Percentiles rank a stretch among this genome's conserved stretches.
phyloP scores from a whole-genome alignment of 2,888 invertebrate species.

The Trissoscelio sp. region DNA sequence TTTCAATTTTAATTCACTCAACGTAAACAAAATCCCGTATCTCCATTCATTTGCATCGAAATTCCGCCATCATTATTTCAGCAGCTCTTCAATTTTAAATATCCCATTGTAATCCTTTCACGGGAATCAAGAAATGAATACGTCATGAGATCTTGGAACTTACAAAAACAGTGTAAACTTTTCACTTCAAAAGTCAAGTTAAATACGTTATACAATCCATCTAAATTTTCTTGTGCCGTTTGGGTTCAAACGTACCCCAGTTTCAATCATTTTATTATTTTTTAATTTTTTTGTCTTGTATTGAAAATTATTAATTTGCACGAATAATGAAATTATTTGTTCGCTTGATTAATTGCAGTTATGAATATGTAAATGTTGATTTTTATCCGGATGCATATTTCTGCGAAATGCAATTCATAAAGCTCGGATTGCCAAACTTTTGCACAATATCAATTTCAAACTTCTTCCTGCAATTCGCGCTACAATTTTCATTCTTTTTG shows the following conservation, averaged over 20 bases:
- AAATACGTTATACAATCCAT: conserved; percentile 38
- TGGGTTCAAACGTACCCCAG: too few species aligned
- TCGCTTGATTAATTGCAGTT: neutral
- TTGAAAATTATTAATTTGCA: neutral
- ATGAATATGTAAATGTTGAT: neutral
- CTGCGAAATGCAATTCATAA: neutral
- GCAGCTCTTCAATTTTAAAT: neutral
- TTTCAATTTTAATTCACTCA: neutral
- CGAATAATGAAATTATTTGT: too few species aligned
- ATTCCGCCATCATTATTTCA: conserved; percentile 8
- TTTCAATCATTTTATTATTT: too few species aligned
- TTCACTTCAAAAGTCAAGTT: conserved; percentile 29
- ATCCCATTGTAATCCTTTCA: conserved; percentile 21
- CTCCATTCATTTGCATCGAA: neutral
- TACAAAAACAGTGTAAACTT: conserved; percentile 34
- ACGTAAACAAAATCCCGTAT: neutral
- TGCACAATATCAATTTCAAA: conserved; percentile 17
- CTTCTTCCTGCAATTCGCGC: conserved; percentile 1
- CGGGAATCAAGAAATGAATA: conserved; percentile 42
- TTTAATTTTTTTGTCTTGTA: neutral
- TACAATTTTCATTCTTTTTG: neutral
- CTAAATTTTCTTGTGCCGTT: conserved; percentile 25
- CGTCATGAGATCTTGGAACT: conserved; percentile 16
- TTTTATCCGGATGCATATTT: neutral
- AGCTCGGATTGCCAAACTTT: neutral